These are phyloP conservation scores for Achroia grisella DNA, from an alignment of 1,140 invertebrate species.

Conservation along the genomic window DNA sequence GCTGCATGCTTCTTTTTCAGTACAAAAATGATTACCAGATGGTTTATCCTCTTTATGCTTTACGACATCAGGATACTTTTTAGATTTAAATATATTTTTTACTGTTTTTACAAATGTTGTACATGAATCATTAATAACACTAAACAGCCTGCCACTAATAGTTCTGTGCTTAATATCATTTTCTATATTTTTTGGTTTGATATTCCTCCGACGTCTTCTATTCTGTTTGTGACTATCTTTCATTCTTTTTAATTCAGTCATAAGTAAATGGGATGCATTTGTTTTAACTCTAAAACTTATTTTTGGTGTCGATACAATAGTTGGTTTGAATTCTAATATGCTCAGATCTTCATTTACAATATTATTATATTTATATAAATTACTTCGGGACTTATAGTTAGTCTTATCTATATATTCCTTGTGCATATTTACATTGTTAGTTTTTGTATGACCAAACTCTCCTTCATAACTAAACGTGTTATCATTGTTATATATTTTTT, in stretches of 20 bases:
- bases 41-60: neutral
- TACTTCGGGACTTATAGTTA: too few relatives aligned
- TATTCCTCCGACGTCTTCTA: neutral
- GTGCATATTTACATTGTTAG: too few relatives aligned
- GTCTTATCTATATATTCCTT: too few relatives aligned
- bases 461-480: too few relatives aligned
- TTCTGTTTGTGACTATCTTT: neutral
- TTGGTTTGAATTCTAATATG: constrained; percentile 25
- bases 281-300: neutral
- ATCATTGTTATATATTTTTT: too few relatives aligned
- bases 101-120: constrained; percentile 41
- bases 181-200: neutral
- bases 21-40: constrained; percentile 5
- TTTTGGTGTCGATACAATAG: constrained; percentile 35
- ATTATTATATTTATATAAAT: neutral
- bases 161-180: constrained; percentile 21
- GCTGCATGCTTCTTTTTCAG: constrained; percentile 12
- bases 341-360: neutral
- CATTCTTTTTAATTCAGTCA: neutral
- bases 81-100: constrained; percentile 41
- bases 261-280: neutral
- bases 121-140: constrained; percentile 48
- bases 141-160: constrained; percentile 32
- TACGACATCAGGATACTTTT: constrained; percentile 7
- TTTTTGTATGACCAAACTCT: too few relatives aligned